Base-by-base conservation (phyloP, 1,140 invertebrate species). In the Brachionus angularis region DNA sequence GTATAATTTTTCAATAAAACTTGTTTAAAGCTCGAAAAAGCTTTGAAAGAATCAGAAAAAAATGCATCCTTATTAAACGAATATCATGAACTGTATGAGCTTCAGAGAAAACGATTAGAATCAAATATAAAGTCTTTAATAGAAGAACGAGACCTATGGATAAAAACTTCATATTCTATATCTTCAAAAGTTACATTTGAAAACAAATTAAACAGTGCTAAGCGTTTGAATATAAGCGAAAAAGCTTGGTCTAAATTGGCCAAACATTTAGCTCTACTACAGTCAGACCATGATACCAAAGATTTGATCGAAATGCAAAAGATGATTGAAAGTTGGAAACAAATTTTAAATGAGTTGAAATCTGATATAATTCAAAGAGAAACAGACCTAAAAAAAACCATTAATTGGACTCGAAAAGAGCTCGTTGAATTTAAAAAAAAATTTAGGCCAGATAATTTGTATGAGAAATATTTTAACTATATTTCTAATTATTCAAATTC, bases 21-120 rank as follows among this genome's bases (percentile, higher is more conserved):
- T 36, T 8, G 14, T 12, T 71, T 76, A 16, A 72, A 81, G 80
- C 71, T 82, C 62, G 77, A 77, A 25, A 72, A 71, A 25, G 80
- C 80, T 0, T 72, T 82, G 21, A 73, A 61, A 39, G 80, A 82
- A 39, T 76, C 80, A 5, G 75, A 81, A 73, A 79, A 79, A 71
- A 81, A 80, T 74, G 76, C 80, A 1, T 78, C 76, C 39, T 75
- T 82, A 3, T 73, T 82, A 42, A 71, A 76, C 7, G 80, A 82
- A 71, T 82, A 81, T 62, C 80, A 82, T 72, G 80, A 79, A 31
- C 72, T 82, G 47, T 82, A 82, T 73, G 80, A 82, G 50, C 74
- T 82, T 27, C 80, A 82, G 72, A 73, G 80, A 27, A 75, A 74
- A 18, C 71, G 80, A 16, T 73, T 82, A 7, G 80, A 82, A 55